These are phyloP conservation scores for Thymelicus acteon DNA, from an alignment of 2,888 invertebrate genomes.

Conservation along the genomic window DNA sequence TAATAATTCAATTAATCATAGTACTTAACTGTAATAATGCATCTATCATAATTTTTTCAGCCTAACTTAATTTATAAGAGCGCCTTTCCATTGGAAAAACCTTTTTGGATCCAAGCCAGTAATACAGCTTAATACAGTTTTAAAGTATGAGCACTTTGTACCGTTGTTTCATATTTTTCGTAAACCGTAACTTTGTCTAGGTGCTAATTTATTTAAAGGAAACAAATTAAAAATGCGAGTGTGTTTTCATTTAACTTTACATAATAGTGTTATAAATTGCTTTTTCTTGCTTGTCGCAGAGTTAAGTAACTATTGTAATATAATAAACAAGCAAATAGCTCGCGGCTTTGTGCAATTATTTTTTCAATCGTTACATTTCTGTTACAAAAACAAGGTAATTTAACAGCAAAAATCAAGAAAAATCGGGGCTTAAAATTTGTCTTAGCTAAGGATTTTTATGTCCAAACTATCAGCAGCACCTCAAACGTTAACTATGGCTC, in stretches of 20 bases:
- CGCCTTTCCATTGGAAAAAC: slow-evolving; percentile 28
- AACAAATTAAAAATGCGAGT: neutral
- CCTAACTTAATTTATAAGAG: slow-evolving; percentile 26
- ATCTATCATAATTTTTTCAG: slow-evolving; percentile 10
- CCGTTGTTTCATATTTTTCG: slow-evolving; percentile 25
- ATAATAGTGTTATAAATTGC: neutral
- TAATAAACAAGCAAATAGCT: too few species aligned
- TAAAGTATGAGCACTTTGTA: slow-evolving; percentile 34
- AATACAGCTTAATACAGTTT: slow-evolving; percentile 35
- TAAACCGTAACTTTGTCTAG: neutral
- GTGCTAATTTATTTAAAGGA: slow-evolving; percentile 11
- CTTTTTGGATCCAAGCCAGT: slow-evolving; percentile 34
- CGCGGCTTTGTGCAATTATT: too few species aligned
- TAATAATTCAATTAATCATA: too few species aligned
- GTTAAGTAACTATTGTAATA: too few species aligned
- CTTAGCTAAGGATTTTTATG: too few species aligned
- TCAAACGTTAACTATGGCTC: too few species aligned
- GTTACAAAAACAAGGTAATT: too few species aligned
- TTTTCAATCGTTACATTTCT: too few species aligned
- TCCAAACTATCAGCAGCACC: too few species aligned
- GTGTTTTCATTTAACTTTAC: neutral
- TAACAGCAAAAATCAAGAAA: too few species aligned
- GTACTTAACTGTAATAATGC: too few species aligned
- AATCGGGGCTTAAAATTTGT: too few species aligned
- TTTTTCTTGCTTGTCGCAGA: neutral